Evolutionary conservation across 2,113 vertebrate species (phyloP), one percentile per base, ranked within the genome.

Genomic region (Malaclemys terrapin): DNA sequence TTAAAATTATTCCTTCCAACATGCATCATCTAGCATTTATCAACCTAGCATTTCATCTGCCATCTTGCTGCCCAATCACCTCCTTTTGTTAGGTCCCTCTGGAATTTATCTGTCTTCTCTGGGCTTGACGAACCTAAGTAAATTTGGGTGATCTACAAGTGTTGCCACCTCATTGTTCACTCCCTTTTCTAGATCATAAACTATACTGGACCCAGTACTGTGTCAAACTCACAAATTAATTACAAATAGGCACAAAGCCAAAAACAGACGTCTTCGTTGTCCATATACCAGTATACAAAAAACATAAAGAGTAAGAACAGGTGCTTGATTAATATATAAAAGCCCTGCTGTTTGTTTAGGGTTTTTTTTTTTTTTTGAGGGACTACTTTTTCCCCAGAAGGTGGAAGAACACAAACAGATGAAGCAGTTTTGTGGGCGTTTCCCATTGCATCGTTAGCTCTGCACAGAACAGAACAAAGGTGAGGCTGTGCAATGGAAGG

Each of bases 131-230:
- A 94, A 87, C 95, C 96, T 42, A 42, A 24, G 38, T 2, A 29
- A 19, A 29, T 93, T 50, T 1, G 16, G 89, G 88, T 95, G 94
- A 96, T 93, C 94, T 53, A 56, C 35, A 96, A 69, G 50, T 80
- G 80, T 94, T 78, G 62, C 62, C 13, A 16, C 62, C 62, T 57
- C 95, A 94, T 96, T 95, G 96, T 92, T 97, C 96, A 80, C 72
- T 93, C 89, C 62, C 85, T 84, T 95, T 82, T 96, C 93, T 88
- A 95, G 97, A 96, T 97, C 95, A 96, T 52, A 96, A 69, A 1
- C 5, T 0, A 5, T 45, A 81, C 95, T 93, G 94, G 59, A 17
- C 94, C 85, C 0, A 1, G 65, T 62, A 54, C 0, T 2, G 57
- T 80, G 84, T 56, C 42, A 16, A 82, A 42, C 80, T 84, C 82